Evolutionary conservation across 2,113 vertebrate species (phyloP).

Genomic region (Myrmecobius fasciatus): DNA sequence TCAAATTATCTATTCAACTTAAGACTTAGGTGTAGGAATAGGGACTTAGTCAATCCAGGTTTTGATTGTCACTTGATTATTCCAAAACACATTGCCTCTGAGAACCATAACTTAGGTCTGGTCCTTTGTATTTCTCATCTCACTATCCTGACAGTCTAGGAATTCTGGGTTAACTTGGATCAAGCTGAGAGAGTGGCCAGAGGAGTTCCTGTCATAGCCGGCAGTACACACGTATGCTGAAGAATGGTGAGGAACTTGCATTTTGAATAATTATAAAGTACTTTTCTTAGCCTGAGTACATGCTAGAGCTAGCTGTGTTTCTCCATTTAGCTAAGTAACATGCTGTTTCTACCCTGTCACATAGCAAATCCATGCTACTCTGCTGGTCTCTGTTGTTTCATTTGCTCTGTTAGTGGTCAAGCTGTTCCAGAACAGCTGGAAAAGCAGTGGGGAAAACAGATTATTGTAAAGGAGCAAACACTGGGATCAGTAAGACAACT

Average conservation of each 20-base stretch:
- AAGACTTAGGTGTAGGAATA: neutral
- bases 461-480: neutral
- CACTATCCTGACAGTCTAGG: neutral
- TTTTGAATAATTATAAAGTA: constrained; percentile 44
- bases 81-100: neutral
- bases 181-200: neutral
- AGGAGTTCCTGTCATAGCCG: neutral
- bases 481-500: neutral
- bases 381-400: neutral
- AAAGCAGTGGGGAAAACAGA: neutral
- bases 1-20: neutral
- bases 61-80: neutral
- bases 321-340: constrained; percentile 23
- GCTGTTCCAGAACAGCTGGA: neutral
- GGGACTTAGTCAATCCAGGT: neutral
- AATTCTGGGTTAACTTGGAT: neutral
- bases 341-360: neutral
- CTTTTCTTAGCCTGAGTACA: neutral
- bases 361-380: constrained; percentile 3
- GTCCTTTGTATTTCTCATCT: neutral
- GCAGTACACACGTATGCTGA: neutral
- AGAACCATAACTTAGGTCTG: neutral
- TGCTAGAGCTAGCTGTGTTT: neutral
- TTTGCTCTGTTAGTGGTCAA: neutral
- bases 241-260: neutral